Evolutionary conservation across 2,888 invertebrate species (phyloP).

Genomic region (Congeria kusceri): DNA sequence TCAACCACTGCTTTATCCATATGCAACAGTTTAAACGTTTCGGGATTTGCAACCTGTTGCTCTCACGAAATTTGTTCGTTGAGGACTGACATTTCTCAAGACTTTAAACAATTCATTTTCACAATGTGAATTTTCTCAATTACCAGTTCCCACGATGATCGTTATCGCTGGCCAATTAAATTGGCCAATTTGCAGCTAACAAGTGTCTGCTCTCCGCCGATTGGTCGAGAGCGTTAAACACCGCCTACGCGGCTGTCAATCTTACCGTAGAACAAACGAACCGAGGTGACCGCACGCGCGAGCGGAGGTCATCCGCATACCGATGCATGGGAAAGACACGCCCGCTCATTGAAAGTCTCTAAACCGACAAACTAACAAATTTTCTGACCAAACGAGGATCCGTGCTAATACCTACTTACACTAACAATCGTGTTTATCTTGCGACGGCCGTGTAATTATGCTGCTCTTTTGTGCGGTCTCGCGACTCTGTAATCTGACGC

Average conservation of each 20-base stretch:
- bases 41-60: constrained; percentile 34
- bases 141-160: constrained; percentile 81
- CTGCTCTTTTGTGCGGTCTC: constrained; percentile 44
- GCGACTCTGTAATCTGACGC: constrained; percentile 44
- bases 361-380: constrained; percentile 59
- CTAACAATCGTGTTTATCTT: constrained; percentile 59
- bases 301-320: constrained; percentile 35
- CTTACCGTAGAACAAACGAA: constrained; percentile 50
- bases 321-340: constrained; percentile 60
- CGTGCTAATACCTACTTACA: constrained; percentile 64
- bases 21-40: no score
- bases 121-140: constrained; percentile 79
- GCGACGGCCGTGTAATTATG: constrained; percentile 49
- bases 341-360: constrained; percentile 45
- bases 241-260: constrained; percentile 50
- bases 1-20: not conserved
- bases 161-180: constrained; percentile 73
- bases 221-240: constrained; percentile 24
- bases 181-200: constrained; percentile 46
- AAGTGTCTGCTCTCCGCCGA: constrained; percentile 46
- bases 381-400: constrained; percentile 51
- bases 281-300: constrained; percentile 63
- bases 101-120: constrained; percentile 68
- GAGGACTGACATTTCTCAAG: constrained; percentile 46
- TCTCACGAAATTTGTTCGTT: constrained; percentile 2